Evolutionary conservation across 2,888 invertebrate species (phyloP).

Genomic region (Drosophila flavopinicola): DNA sequence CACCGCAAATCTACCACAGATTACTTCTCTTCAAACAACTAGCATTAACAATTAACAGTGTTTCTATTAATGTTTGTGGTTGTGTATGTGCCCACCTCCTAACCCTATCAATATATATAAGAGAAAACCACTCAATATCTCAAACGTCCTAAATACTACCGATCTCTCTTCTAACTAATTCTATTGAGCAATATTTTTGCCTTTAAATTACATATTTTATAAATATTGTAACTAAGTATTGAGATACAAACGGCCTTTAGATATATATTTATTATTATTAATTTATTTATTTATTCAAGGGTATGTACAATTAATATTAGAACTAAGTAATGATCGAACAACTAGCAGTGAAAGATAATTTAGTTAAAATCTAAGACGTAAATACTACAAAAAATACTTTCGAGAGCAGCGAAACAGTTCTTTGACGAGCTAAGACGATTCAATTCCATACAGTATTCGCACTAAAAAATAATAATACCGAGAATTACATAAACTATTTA

Average conservation of each 20-base stretch:
- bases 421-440: slow-evolving; percentile 31
- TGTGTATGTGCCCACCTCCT: slow-evolving; percentile 7
- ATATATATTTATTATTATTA: slow-evolving; percentile 29
- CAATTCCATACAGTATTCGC: slow-evolving; percentile 68
- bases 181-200: background rate
- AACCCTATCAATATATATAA: slow-evolving; percentile 5
- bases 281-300: slow-evolving; percentile 59
- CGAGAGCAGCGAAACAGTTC: slow-evolving; percentile 36
- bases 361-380: slow-evolving; percentile 53
- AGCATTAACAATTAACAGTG: background rate
- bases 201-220: background rate
- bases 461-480: slow-evolving; percentile 72
- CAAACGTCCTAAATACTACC: slow-evolving; percentile 11
- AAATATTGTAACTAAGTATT: slow-evolving; percentile 6
- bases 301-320: slow-evolving; percentile 58
- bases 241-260: slow-evolving; percentile 3
- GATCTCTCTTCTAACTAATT: slow-evolving; percentile 13
- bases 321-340: slow-evolving; percentile 62
- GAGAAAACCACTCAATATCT: slow-evolving; percentile 1
- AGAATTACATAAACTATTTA: slow-evolving; percentile 57
- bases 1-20: slow-evolving; percentile 2
- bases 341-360: slow-evolving; percentile 57
- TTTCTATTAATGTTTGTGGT: slow-evolving; percentile 4
- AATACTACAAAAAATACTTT: slow-evolving; percentile 65
- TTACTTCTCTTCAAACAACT: background rate